These are phyloP conservation scores for Scomberomorus guttatus DNA, from an alignment of 2,797 vertebrate species.

Conservation along the genomic window DNA sequence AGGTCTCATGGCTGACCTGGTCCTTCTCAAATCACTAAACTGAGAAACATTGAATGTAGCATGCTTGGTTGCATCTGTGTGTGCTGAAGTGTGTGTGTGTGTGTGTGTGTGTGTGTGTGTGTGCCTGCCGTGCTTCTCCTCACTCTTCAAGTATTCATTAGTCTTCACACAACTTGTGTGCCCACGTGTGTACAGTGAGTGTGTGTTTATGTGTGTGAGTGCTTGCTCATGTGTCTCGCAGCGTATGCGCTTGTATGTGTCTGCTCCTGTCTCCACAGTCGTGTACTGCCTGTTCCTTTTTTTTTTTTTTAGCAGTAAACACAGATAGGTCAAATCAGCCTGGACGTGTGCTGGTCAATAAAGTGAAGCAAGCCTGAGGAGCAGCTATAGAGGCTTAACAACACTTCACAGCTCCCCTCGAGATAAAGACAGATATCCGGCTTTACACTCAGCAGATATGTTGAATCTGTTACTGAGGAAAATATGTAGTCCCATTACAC, in stretches of 20 bases:
- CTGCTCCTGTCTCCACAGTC: slow-evolving; percentile 22
- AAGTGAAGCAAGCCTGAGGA: slow-evolving; percentile 51
- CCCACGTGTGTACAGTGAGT: not conserved
- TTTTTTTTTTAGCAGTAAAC: slow-evolving; percentile 50
- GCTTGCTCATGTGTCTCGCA: not conserved
- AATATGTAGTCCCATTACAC: not conserved
- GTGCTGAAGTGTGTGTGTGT: not conserved
- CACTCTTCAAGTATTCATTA: not conserved
- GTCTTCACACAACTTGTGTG: not conserved
- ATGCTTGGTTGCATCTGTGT: not conserved
- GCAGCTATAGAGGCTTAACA: slow-evolving; percentile 52
- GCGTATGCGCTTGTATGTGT: not conserved
- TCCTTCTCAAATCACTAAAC: not conserved
- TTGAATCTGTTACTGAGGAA: slow-evolving; percentile 28
- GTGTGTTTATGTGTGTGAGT: not conserved
- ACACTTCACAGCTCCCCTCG: slow-evolving; percentile 42
- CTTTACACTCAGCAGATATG: slow-evolving; percentile 41
- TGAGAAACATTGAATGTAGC: not conserved
- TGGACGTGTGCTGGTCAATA: slow-evolving; percentile 62
- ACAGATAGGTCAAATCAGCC: slow-evolving; percentile 61
- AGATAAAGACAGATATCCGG: slow-evolving; percentile 61
- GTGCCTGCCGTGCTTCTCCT: not conserved
- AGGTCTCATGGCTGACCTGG: not conserved
- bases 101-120: not conserved
- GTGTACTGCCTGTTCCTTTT: slow-evolving; percentile 44